Conservation (phyloP, 2,797 vertebrate species). For the Acanthis flammea region DNA sequence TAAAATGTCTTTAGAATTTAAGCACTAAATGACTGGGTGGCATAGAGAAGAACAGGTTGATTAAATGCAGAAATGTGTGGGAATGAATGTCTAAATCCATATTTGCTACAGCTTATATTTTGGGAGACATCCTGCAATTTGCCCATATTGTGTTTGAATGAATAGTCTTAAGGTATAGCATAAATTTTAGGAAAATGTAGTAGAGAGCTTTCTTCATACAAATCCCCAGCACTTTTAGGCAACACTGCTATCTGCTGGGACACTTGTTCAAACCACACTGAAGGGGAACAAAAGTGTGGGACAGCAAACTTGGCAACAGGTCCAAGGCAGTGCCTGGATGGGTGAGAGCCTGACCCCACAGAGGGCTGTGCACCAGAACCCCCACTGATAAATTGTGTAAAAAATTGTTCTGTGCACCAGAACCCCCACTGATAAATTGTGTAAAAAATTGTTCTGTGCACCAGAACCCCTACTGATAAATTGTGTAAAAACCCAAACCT, state of each 20-base stretch:
- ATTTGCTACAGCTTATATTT: neutral
- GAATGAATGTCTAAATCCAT: neutral
- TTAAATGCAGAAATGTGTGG: neutral
- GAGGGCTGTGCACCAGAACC: neutral
- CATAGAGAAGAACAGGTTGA: neutral
- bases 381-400: neutral
- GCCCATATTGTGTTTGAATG: neutral
- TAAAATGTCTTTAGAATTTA: neutral
- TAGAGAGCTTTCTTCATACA: neutral
- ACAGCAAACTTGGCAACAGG: neutral
- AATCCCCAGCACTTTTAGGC: neutral
- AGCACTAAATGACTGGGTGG: neutral
- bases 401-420: neutral
- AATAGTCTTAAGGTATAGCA: neutral
- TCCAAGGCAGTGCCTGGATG: neutral
- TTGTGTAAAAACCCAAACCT: neutral
- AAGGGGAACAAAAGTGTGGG: neutral
- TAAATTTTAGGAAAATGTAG: neutral
- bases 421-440: no score
- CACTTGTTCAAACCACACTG: neutral
- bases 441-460: no score
- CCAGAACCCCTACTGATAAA: no score
- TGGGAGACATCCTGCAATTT: conserved; percentile 15
- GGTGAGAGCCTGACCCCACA: neutral
- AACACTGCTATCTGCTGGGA: neutral